phyloP scores from a whole-genome alignment of 2,113 vertebrate species.

The Syngnathoides biaculeatus region DNA sequence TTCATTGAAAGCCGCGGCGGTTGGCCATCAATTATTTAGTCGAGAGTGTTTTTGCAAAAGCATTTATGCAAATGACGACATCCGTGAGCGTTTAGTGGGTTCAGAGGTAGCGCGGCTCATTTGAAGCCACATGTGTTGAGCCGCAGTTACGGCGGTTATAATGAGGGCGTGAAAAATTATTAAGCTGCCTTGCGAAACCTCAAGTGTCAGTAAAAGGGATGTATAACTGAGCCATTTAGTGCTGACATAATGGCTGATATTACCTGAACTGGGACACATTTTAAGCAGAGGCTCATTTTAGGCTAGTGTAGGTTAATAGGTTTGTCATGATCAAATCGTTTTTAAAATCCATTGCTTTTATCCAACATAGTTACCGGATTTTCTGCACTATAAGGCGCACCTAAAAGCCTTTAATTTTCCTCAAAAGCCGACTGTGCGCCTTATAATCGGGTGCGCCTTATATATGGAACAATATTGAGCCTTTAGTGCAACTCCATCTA shows the following conservation, averaged over 20 bases:
- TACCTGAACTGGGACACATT: background rate
- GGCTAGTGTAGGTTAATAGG: background rate
- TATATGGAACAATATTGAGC: too few relatives aligned
- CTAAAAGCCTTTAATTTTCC: too few relatives aligned
- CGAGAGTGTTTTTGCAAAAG: slow-evolving; percentile 24
- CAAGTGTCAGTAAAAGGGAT: slow-evolving; percentile 17
- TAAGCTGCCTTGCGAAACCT: slow-evolving; percentile 12
- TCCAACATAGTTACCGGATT: too few relatives aligned
- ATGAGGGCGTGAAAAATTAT: background rate
- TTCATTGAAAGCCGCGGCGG: background rate
- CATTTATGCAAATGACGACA: slow-evolving; percentile 36
- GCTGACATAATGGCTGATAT: background rate
- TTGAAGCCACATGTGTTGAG: slow-evolving; percentile 9
- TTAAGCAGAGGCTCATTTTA: background rate
- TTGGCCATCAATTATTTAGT: slow-evolving; percentile 21
- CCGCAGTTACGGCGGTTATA: slow-evolving; percentile 13
- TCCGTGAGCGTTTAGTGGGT: slow-evolving; percentile 26
- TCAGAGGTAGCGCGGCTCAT: slow-evolving; percentile 29
- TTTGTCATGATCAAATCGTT: background rate
- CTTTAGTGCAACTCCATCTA: too few relatives aligned
- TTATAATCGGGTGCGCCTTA: too few relatives aligned
- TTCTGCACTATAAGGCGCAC: too few relatives aligned
- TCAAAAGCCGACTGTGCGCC: too few relatives aligned
- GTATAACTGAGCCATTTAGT: slow-evolving; percentile 6
- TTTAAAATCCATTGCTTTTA: background rate